Conservation (phyloP, 2,797 vertebrate species). For the Microcaecilia unicolor region DNA sequence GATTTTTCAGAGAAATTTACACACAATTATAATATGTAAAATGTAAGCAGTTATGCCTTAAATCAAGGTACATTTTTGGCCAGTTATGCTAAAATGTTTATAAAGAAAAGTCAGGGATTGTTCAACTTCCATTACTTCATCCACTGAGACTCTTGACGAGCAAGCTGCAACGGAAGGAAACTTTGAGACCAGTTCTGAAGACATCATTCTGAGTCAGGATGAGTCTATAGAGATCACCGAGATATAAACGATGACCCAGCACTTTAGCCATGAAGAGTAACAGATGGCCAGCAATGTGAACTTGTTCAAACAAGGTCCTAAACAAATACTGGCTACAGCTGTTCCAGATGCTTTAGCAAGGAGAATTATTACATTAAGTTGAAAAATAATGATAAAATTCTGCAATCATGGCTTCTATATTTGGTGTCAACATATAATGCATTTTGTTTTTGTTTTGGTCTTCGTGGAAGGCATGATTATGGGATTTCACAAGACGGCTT, state of each 20-base stretch:
- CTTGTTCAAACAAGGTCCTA: no score
- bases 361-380: neutral
- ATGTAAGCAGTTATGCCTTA: no score
- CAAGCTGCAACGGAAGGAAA: neutral
- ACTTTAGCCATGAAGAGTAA: neutral
- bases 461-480: neutral
- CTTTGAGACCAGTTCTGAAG: neutral
- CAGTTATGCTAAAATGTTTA: no score
- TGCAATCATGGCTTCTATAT: no score
- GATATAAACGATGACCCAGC: no score
- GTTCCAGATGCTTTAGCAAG: neutral
- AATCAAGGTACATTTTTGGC: no score
- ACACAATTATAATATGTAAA: no score
- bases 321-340: no score
- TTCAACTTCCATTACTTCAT: neutral
- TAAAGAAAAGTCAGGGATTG: neutral
- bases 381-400: neutral
- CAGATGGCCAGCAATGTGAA: no score
- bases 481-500: no score
- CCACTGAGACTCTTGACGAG: neutral
- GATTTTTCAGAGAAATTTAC: no score
- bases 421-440: neutral
- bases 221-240: neutral
- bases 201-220: neutral
- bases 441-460: neutral